A percentile compares a stretch with the other conserved stretches of the same genome.
Evolutionary conservation across 1,140 invertebrate genomes (phyloP).

Genomic region (Lasioglossum baleicum): DNA sequence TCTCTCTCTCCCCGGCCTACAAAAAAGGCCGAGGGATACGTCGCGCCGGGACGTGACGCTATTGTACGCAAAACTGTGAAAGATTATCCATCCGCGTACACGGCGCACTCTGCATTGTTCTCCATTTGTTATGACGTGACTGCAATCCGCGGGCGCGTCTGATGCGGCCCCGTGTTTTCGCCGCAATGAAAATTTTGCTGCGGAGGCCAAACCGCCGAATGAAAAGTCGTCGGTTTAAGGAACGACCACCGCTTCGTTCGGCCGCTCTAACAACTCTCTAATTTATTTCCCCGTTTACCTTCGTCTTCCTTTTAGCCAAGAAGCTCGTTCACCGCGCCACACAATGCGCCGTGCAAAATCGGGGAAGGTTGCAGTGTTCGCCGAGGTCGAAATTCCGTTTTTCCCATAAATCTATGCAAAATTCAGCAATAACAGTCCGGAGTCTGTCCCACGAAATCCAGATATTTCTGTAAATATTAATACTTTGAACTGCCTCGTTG

Average conservation of each 20-base stretch:
- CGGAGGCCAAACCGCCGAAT: not conserved
- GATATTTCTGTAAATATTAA: too few species aligned
- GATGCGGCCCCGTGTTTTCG: not conserved
- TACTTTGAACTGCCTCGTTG: too few species aligned
- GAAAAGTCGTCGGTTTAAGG: conserved; percentile 11
- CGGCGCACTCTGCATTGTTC: conserved; percentile 57
- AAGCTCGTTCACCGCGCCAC: not conserved
- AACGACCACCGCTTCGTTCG: conserved; percentile 22
- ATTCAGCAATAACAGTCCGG: too few species aligned
- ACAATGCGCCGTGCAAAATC: too few species aligned
- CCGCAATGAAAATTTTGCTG: conserved; percentile 5
- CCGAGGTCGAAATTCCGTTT: too few species aligned
- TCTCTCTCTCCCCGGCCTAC: not conserved
- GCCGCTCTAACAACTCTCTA: not conserved
- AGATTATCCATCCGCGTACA: conserved; percentile 68
- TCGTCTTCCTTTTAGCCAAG: not conserved
- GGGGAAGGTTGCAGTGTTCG: too few species aligned
- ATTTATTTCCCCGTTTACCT: conserved; percentile 27
- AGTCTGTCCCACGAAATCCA: too few species aligned
- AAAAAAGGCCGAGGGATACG: conserved; percentile 37
- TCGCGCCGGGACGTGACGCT: conserved; percentile 58
- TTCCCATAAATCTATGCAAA: too few species aligned
- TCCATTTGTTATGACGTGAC: conserved; percentile 57
- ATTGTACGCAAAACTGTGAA: conserved; percentile 67
- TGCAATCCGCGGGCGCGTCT: conserved; percentile 29